Evolutionary conservation across 2,888 invertebrate species (phyloP), one percentile per base, ranked within the genome.

Genomic region (Macrophya alboannulata): DNA sequence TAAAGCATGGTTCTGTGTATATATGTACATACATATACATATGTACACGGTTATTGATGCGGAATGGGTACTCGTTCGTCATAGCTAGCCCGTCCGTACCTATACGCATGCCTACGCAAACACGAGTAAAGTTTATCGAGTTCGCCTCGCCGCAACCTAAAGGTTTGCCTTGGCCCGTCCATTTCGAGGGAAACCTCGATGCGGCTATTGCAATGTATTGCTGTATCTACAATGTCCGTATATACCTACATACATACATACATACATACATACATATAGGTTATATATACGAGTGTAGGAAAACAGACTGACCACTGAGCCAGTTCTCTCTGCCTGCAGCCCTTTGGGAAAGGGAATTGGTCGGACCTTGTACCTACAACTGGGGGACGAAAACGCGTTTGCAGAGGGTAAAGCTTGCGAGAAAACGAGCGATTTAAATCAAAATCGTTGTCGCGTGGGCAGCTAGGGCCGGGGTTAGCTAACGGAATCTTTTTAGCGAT

Each of bases 101-200:
- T 62, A 37, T 71, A 83, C 83, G 83, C 68, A 83, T 83, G 68
- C 68, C 83, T 83, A 83, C 68, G 83, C 71, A 83, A 83, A 83
- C 83, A 83, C 68, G 83, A 37, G 25, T 10, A 83, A 83, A 83
- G 83, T 65, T 83, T 83, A 83, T 83, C 83, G 83, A 83, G 48
- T 83, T 48, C 68, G 83, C 68, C 21, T 48, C 31, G 71, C 83
- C 83, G 45, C 68, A 68, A 71, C 81, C 81, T 37, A 21, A 40
- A 40, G 40, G 62, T 62, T 81, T 81, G 21, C 77, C 55, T 51
- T 31, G 62, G 62, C 15, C 43, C 31, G 48, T 83, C 71, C 83
- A 71, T 83, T 83, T 71, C 83, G 68, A 45, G 65, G 83, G 68
- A 65, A 68, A 68, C 31, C 68, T 83, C 68, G 68, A 37, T 68